Conservation (phyloP, 1,140 invertebrate genomes). For the Plodia interpunctella region DNA sequence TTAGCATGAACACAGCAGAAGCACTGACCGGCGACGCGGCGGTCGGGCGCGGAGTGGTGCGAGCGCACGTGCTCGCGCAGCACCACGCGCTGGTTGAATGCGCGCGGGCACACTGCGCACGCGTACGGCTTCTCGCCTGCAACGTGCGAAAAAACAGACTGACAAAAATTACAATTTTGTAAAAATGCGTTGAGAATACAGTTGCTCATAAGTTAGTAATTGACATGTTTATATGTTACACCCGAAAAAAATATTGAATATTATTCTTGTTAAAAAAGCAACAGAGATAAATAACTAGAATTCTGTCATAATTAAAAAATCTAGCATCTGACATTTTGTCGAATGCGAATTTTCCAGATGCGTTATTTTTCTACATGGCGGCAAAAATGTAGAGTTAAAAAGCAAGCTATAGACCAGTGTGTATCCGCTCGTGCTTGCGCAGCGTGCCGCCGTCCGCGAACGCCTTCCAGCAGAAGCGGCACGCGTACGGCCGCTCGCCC, state of each 20-base stretch:
- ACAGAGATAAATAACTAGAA: too few relatives aligned
- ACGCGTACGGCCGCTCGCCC: conserved; percentile 91
- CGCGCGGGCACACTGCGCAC: conserved; percentile 94
- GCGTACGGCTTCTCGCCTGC: conserved; percentile 94
- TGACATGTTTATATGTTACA: neutral
- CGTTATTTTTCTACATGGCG: too few relatives aligned
- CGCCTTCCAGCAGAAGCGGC: conserved; percentile 98
- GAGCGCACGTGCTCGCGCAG: conserved; percentile 88
- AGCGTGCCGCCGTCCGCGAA: conserved; percentile 99
- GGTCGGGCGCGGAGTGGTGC: conserved; percentile 88
- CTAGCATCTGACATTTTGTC: too few relatives aligned
- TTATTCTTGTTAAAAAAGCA: too few relatives aligned
- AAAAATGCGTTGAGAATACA: too few relatives aligned
- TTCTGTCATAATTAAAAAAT: too few relatives aligned
- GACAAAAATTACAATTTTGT: too few relatives aligned
- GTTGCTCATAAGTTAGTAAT: too few relatives aligned
- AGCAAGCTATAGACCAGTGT: conserved; percentile 83
- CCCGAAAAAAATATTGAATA: too few relatives aligned
- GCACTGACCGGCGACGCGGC: conserved; percentile 72
- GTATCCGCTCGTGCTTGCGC: conserved; percentile 97
- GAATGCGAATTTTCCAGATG: too few relatives aligned
- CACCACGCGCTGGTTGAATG: conserved; percentile 90
- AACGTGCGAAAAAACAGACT: neutral
- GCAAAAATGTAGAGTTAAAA: too few relatives aligned
- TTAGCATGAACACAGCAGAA: too few relatives aligned